These are phyloP conservation scores for Drosophila kuntzei DNA, from an alignment of 2,888 invertebrate species.

Conservation along the genomic window DNA sequence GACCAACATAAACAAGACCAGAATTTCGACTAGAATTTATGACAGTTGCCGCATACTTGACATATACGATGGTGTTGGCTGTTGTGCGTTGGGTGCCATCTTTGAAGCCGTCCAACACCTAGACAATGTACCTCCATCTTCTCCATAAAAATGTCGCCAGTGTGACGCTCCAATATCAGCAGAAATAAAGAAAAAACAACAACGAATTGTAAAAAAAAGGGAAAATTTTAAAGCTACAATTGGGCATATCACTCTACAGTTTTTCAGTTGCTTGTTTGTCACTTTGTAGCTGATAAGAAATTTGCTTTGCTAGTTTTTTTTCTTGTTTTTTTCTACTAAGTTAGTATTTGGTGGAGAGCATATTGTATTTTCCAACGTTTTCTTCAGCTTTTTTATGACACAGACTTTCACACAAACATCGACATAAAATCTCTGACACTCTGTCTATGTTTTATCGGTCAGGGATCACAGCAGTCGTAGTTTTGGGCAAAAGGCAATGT, in stretches of 20 bases:
- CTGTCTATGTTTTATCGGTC: conserved; percentile 45
- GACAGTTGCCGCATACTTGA: conserved; percentile 70
- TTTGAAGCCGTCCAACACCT: conserved; percentile 61
- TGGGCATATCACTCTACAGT: conserved; percentile 58
- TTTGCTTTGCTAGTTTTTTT: conserved; percentile 75
- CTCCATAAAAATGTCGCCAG: conserved; percentile 65
- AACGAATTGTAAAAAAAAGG: conserved; percentile 6
- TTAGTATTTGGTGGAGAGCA: conserved; percentile 48
- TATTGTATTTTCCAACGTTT: conserved; percentile 61
- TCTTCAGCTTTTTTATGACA: conserved; percentile 66
- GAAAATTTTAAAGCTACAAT: conserved; percentile 66
- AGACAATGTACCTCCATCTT: conserved; percentile 48
- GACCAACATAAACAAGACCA: conserved; percentile 63
- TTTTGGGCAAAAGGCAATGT: conserved; percentile 29
- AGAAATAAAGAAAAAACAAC: conserved; percentile 11
- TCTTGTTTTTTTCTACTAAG: conserved; percentile 54
- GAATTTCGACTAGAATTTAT: conserved; percentile 73
- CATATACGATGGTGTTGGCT: conserved; percentile 33
- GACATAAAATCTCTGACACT: conserved; percentile 71
- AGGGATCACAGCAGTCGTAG: conserved; percentile 41
- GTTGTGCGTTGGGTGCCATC: conserved; percentile 12
- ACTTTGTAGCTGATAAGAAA: conserved; percentile 74
- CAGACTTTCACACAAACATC: conserved; percentile 64
- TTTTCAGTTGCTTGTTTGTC: conserved; percentile 52
- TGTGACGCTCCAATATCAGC: conserved; percentile 60